phyloP scores from a whole-genome alignment of 1,140 invertebrate species.

The Rhizoglyphus robini region DNA sequence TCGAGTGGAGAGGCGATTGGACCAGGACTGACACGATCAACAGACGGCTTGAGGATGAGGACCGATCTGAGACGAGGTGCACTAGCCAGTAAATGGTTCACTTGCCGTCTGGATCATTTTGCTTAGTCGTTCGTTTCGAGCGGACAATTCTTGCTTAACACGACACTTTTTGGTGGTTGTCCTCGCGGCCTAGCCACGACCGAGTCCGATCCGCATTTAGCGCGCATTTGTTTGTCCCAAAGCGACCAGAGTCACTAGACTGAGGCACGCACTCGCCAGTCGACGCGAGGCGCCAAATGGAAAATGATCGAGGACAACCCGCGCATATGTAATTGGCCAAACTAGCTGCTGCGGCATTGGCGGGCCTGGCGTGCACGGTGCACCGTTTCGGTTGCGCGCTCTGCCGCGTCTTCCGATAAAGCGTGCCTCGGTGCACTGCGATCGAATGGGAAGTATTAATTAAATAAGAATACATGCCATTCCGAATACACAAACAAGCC shows the following conservation, averaged over 20 bases:
- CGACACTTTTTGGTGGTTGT: background rate
- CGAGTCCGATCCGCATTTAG: background rate
- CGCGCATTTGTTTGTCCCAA: conserved; percentile 7
- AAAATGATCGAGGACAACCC: conserved; percentile 9
- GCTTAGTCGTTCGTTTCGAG: background rate
- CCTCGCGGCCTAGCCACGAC: background rate
- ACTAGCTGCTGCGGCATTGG: background rate
- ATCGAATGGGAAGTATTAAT: conserved; percentile 3
- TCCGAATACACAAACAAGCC: conserved; percentile 3
- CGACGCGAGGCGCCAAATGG: conserved; percentile 8
- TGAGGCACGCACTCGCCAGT: background rate
- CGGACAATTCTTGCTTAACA: background rate
- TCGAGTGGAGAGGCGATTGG: no score
- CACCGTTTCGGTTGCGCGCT: no score
- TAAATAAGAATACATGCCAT: background rate
- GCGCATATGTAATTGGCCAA: conserved; percentile 11
- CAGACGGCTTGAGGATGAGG: no score
- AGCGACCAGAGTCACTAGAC: background rate
- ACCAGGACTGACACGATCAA: no score
- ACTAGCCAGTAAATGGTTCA: no score
- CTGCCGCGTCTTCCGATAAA: no score
- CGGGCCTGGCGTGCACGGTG: background rate
- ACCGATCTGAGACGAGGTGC: no score
- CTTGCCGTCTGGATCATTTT: background rate
- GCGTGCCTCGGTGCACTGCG: background rate